Percentiles rank a stretch among this genome's conserved stretches.
Conservation (phyloP, 2,888 invertebrate species). For the Spialia ferax region DNA sequence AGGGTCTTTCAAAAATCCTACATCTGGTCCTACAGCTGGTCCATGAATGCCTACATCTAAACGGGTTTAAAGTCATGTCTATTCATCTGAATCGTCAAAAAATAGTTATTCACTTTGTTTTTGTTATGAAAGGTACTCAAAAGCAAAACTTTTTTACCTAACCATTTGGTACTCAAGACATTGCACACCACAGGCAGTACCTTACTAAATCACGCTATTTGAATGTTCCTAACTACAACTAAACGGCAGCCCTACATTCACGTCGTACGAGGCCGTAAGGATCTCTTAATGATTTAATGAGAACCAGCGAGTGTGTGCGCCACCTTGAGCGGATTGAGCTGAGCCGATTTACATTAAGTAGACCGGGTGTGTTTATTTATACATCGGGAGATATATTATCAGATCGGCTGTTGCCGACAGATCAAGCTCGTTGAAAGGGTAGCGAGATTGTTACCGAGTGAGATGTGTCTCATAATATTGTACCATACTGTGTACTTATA, state of each 20-base stretch:
- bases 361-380: conserved; percentile 6
- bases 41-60: no score
- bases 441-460: background rate
- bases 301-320: conserved; percentile 47
- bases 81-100: no score
- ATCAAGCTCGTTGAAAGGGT: background rate
- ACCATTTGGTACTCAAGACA: no score
- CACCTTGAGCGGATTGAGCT: conserved; percentile 44
- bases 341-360: conserved; percentile 48
- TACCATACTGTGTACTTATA: no score
- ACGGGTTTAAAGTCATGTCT: no score
- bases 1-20: no score
- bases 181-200: no score
- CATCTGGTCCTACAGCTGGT: no score
- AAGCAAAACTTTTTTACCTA: no score
- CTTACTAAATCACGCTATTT: no score
- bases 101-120: no score
- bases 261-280: conserved; percentile 30
- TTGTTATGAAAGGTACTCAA: no score
- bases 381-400: background rate
- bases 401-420: background rate
- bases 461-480: background rate
- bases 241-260: conserved; percentile 18
- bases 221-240: background rate
- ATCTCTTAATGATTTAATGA: conserved; percentile 50